Conservation (phyloP, 2,797 vertebrate species). For the Sebastes umbrosus region DNA sequence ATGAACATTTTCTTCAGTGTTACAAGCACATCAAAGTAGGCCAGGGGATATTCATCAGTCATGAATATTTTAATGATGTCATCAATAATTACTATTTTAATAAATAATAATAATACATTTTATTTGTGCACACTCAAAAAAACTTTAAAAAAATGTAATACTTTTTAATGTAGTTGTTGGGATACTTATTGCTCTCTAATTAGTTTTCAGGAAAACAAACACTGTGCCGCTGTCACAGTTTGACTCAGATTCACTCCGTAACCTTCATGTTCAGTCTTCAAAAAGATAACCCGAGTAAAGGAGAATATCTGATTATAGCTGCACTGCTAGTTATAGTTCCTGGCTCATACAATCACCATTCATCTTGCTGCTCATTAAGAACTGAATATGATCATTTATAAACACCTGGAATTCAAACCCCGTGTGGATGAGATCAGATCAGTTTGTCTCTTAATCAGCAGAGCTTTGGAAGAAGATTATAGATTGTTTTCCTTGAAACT, state of each 20-base stretch:
- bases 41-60: neutral
- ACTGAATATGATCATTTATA: neutral
- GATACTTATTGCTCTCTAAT: neutral
- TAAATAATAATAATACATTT: neutral
- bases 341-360: neutral
- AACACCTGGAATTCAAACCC: neutral
- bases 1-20: neutral
- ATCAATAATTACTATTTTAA: neutral
- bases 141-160: no score
- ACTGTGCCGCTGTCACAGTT: neutral
- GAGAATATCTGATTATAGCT: neutral
- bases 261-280: neutral
- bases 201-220: neutral
- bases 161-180: no score
- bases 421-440: neutral
- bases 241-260: neutral
- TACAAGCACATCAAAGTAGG: neutral
- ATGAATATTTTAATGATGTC: neutral
- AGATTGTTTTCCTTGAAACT: neutral
- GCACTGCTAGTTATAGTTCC: neutral
- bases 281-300: neutral
- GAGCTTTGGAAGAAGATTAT: neutral
- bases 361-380: neutral
- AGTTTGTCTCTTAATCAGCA: neutral
- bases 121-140: neutral